Evolutionary conservation across 2,888 invertebrate genomes (phyloP), one percentile per base, ranked within the genome.

Genomic region (Dicranocentrus wangi): DNA sequence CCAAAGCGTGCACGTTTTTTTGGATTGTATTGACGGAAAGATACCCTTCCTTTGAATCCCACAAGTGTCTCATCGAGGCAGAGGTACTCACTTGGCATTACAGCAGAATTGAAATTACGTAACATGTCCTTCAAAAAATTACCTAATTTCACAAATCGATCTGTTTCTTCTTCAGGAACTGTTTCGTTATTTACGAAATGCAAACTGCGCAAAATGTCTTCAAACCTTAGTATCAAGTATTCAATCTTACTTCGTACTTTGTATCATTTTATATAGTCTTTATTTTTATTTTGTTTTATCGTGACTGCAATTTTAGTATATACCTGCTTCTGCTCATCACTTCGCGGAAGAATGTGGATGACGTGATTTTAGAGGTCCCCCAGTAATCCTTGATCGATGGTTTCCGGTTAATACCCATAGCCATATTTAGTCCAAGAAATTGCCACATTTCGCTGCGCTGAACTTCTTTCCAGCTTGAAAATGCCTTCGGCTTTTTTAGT

Each of bases 21-120:
- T 7, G 84, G 83, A 15, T 80, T 82, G 47, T 83, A 85, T 60
- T 84, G 84, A 43, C 63, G 65, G 51, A 84, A 80, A 10, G 43
- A 47, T 1, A 85, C 42, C 8, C 82, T 66, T 0, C 85, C 85
- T 32, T 83, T 78, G 55, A 66, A 84, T 8, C 32, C 47, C 15
- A 84, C 10, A 0, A 85, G 42, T 0, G 60, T 68, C 53, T 84
- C 84, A 23, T 85, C 85, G 1, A 85, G 7, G 27, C 81, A 77
- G 0, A 85, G 10, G 47, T 17, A 28, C 42, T 80, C 66, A 0
- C 81, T 79, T 0, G 70, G 73, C 0, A 3, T 58, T 0, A 83
- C 25, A 0, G 69, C 28, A 1, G 21, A n/a, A 32, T 32, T 13
- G 25, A 82, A 82, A 2, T 72, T 66, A 0, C 23, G 1, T 10